These are phyloP conservation scores for Rhopalosiphum nymphaeae DNA, from an alignment of 2,888 invertebrate species.

Conservation along the genomic window DNA sequence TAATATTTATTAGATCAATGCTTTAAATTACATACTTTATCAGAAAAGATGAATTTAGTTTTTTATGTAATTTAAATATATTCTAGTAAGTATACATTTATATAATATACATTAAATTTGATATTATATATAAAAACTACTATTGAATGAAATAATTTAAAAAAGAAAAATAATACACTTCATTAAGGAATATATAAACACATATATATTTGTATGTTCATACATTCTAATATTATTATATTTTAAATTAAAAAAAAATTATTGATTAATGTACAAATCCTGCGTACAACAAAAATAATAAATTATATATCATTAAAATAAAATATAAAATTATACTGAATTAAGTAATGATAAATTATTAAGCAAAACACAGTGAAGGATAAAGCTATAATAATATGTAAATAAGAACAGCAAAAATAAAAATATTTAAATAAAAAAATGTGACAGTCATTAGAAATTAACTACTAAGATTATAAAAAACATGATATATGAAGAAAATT, in stretches of 20 bases:
- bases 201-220: background rate
- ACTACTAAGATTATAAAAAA: conserved; percentile 1
- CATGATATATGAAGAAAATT: conserved; percentile 8
- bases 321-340: conserved; percentile 27
- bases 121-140: background rate
- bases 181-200: conserved; percentile 5
- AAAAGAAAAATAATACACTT: background rate
- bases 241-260: conserved; percentile 25
- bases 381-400: background rate
- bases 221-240: background rate
- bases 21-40: background rate
- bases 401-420: conserved; percentile 35
- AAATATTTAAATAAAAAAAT: conserved; percentile 24
- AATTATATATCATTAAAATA: background rate
- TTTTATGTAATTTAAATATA: background rate
- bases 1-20: background rate
- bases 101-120: too few relatives aligned
- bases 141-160: background rate
- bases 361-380: conserved; percentile 53
- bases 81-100: background rate
- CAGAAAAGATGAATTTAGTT: background rate
- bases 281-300: conserved; percentile 7
- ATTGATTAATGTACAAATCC: conserved; percentile 21
- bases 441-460: conserved; percentile 35
- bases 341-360: conserved; percentile 20